Percentiles rank a stretch among this genome's conserved stretches.
Evolutionary conservation across 2,888 invertebrate species (phyloP).

Genomic region (Perizoma affinitatum): DNA sequence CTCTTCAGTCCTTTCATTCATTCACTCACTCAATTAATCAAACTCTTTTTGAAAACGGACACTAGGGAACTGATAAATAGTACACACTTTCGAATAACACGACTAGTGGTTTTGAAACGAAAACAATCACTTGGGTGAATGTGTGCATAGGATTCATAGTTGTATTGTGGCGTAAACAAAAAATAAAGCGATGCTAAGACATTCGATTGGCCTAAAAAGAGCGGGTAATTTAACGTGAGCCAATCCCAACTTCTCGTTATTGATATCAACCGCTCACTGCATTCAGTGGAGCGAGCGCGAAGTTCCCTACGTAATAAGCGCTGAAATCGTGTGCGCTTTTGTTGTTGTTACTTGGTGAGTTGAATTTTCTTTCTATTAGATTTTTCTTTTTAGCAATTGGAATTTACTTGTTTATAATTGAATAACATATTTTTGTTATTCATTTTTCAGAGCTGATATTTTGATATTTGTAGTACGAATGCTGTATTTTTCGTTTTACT

Average conservation of each 20-base stretch:
- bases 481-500: slow-evolving; percentile 45
- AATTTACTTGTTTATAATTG: not conserved
- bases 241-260: slow-evolving; percentile 64
- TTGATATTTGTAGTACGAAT: slow-evolving; percentile 34
- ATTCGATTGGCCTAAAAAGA: slow-evolving; percentile 65
- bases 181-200: slow-evolving; percentile 73
- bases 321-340: slow-evolving; percentile 82
- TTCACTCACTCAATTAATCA: slow-evolving; percentile 47
- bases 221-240: slow-evolving; percentile 75
- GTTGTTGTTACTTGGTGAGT: slow-evolving; percentile 77
- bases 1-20: slow-evolving; percentile 42
- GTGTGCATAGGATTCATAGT: slow-evolving; percentile 66
- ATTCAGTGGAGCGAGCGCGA: slow-evolving; percentile 73
- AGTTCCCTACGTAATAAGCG: slow-evolving; percentile 82
- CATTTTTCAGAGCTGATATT: slow-evolving; percentile 1
- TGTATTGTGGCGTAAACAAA: slow-evolving; percentile 66
- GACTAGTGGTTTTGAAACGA: slow-evolving; percentile 46
- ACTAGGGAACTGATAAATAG: slow-evolving; percentile 38
- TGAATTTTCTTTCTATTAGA: slow-evolving; percentile 56
- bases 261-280: slow-evolving; percentile 67
- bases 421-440: slow-evolving; percentile 9
- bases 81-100: slow-evolving; percentile 44
- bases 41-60: slow-evolving; percentile 37
- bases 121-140: slow-evolving; percentile 63
- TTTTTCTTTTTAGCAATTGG: slow-evolving; percentile 24